Evolutionary conservation across 1,140 invertebrate genomes (phyloP), one percentile per base, ranked within the genome.

Genomic region (Anadara kagoshimensis): DNA sequence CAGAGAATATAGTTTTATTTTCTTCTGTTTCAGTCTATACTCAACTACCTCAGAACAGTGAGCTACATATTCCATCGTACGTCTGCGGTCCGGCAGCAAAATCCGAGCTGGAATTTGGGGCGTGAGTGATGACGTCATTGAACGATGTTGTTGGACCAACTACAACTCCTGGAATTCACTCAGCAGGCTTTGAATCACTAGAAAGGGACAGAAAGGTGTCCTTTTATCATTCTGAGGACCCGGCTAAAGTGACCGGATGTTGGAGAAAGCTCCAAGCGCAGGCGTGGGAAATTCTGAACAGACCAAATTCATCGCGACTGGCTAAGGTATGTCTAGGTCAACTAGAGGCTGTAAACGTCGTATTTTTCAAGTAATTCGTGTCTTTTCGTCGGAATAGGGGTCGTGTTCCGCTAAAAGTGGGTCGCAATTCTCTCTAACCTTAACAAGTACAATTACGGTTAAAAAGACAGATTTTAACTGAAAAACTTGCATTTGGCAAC

Each of bases 1-100:
- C n/a, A n/a, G n/a, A n/a, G n/a, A n/a, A n/a, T n/a, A n/a, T n/a
- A n/a, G n/a, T n/a, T n/a, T n/a, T n/a, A n/a, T n/a, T n/a, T n/a
- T 36, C 29, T 36, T 36, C 2, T 36, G 7, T 73, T 67, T 5
- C 47, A 75, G 73, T 77, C 76, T 29, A 80, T 88, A 26, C 64
- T 88, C 44, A 83, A 87, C 62, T 84, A 81, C 73, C 75, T 85
- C 4, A 76, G 85, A 4, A 86, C 79, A 18, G 85, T 16, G 82
- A 87, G 69, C 73, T 88, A 5, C 87, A 88, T 58, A 68, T 86
- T n/a, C 86, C 87, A 0, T 77, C 81, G 5, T 78, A 80, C 44
- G 77, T 83, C 0, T 88, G 87, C 69, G 86, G 85, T 11, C 83
- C 86, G 10, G 79, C 85, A 11, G 78, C 83, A 5, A 85, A 85